A percentile compares a stretch with the other conserved stretches of the same genome.
Evolutionary conservation across 2,797 vertebrate genomes (phyloP).

Genomic region (Eospalax fontanierii): DNA sequence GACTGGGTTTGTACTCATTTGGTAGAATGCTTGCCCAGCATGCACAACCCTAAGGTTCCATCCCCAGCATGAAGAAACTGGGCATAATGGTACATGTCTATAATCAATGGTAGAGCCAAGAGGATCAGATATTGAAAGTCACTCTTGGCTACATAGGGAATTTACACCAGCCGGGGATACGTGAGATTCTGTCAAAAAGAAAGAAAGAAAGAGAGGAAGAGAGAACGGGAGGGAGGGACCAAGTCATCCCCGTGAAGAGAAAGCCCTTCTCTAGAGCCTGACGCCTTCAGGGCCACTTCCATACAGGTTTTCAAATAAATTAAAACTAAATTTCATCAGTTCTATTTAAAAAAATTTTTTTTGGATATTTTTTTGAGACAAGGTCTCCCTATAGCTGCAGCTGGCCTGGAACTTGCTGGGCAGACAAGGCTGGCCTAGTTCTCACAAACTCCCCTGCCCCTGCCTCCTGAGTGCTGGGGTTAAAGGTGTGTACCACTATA

Average conservation of each 20-base stretch:
- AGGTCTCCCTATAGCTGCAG: too few relatives aligned
- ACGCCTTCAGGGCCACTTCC: background rate
- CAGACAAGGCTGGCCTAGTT: too few relatives aligned
- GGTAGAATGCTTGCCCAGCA: background rate
- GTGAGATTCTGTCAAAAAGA: background rate
- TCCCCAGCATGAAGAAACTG: background rate
- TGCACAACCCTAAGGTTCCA: background rate
- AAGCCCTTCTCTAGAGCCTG: too few relatives aligned
- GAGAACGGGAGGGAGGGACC: background rate
- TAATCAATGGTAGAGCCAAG: background rate
- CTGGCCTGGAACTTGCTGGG: too few relatives aligned
- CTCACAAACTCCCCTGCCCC: too few relatives aligned
- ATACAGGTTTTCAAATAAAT: background rate
- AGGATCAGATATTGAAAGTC: too few relatives aligned
- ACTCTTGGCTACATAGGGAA: background rate
- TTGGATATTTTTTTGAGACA: too few relatives aligned
- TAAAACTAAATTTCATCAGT: background rate
- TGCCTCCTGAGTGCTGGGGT: too few relatives aligned
- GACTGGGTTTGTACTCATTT: background rate
- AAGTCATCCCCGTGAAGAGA: background rate
- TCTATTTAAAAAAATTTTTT: background rate
- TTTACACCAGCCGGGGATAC: background rate
- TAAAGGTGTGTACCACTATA: too few relatives aligned
- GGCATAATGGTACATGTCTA: background rate
- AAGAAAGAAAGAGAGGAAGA: background rate